Conservation (phyloP, 2,113 vertebrate species). For the Microtus pennsylvanicus region DNA sequence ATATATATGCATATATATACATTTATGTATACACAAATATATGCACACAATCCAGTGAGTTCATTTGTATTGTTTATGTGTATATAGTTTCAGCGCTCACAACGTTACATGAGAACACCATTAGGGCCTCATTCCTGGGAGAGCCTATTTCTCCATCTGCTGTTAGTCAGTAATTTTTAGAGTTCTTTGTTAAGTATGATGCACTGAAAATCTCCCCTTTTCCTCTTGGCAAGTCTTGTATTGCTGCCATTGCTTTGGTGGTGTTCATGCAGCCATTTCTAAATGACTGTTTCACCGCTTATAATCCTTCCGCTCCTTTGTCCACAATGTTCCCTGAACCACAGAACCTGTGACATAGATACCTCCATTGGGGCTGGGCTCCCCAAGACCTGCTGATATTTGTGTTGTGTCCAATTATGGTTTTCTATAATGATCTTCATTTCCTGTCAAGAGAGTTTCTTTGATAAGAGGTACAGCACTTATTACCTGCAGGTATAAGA, state of each 20-base stretch:
- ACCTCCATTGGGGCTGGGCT: neutral
- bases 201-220: neutral
- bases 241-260: neutral
- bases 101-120: neutral
- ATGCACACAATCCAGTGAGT: neutral
- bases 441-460: neutral
- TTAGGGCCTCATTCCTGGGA: neutral
- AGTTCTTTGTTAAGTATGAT: neutral
- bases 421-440: neutral
- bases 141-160: neutral
- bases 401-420: neutral
- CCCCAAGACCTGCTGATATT: neutral
- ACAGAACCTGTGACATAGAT: neutral
- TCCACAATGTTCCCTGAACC: neutral
- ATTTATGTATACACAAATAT: neutral
- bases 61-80: neutral
- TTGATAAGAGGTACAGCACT: neutral
- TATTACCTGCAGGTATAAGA: neutral
- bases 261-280: neutral
- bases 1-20: no score
- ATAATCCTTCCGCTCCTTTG: neutral
- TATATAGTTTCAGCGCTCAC: neutral
- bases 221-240: neutral
- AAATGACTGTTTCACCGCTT: neutral
- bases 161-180: neutral